Conservation (phyloP, 2,113 vertebrate genomes). For the Cinclus mexicanus region DNA sequence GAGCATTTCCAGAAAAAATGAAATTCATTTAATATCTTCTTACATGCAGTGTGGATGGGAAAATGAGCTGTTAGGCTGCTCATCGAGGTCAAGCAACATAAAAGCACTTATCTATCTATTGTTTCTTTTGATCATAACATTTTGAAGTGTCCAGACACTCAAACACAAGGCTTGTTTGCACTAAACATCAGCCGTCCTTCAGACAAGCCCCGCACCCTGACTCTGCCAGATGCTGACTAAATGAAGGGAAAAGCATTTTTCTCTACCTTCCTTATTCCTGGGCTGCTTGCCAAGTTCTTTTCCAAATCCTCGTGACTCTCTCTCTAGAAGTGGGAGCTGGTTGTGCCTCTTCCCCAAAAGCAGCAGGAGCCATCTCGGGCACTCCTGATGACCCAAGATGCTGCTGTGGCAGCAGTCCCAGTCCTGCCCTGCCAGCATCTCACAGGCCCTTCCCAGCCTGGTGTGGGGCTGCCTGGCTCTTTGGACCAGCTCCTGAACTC, state of each 20-base stretch:
- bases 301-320: not conserved
- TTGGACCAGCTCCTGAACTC: not conserved
- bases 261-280: not conserved
- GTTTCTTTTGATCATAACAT: slow-evolving; percentile 14
- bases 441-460: not conserved
- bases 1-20: not conserved
- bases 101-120: not conserved
- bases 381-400: not conserved
- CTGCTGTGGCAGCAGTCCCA: not conserved
- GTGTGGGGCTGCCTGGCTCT: not conserved
- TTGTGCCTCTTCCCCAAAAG: not conserved
- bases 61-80: not conserved
- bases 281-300: not conserved
- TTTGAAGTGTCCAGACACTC: not conserved
- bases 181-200: not conserved
- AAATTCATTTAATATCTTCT: not conserved
- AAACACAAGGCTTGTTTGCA: not conserved
- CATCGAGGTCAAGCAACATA: not conserved
- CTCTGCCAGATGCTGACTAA: not conserved
- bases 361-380: not conserved
- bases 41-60: not conserved
- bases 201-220: not conserved
- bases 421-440: not conserved
- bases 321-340: accelerated
- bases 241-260: not conserved